phyloP scores from a whole-genome alignment of 1,140 invertebrate species.

The Manduca sexta region DNA sequence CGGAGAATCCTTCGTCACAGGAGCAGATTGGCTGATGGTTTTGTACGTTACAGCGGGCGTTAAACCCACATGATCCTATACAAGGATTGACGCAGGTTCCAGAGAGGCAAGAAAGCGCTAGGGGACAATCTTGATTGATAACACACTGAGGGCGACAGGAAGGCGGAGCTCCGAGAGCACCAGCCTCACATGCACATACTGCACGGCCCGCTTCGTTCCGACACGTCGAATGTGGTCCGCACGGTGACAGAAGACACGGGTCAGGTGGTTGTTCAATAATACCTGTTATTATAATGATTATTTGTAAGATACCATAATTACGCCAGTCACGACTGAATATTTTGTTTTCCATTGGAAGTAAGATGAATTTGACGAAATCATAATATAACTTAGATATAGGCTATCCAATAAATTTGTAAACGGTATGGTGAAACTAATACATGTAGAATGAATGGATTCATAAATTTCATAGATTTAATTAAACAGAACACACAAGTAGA shows the following conservation, averaged over 20 bases:
- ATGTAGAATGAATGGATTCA: too few species aligned
- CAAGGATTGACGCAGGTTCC: constrained; percentile 87
- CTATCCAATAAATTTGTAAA: too few species aligned
- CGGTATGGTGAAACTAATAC: too few species aligned
- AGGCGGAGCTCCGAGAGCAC: constrained; percentile 89
- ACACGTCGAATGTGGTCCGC: constrained; percentile 87
- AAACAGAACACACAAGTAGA: too few species aligned
- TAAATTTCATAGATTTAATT: too few species aligned
- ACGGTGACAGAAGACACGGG: constrained; percentile 86
- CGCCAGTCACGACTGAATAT: too few species aligned
- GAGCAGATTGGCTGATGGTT: constrained; percentile 86
- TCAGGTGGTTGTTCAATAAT: constrained; percentile 55
- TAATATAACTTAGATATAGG: too few species aligned
- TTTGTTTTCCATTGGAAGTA: too few species aligned
- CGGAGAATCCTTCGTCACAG: constrained; percentile 83
- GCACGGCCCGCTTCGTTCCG: constrained; percentile 79
- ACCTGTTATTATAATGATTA: constrained; percentile 21
- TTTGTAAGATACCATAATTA: too few species aligned
- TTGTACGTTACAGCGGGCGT: constrained; percentile 84
- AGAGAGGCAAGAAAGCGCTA: constrained; percentile 83
- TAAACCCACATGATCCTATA: constrained; percentile 86
- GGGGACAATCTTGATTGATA: constrained; percentile 86
- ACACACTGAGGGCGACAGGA: constrained; percentile 85
- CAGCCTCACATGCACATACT: constrained; percentile 83
- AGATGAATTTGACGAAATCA: too few species aligned